Conservation (phyloP, 2,888 invertebrate genomes). For the Branchipolynoe longqiensis region DNA sequence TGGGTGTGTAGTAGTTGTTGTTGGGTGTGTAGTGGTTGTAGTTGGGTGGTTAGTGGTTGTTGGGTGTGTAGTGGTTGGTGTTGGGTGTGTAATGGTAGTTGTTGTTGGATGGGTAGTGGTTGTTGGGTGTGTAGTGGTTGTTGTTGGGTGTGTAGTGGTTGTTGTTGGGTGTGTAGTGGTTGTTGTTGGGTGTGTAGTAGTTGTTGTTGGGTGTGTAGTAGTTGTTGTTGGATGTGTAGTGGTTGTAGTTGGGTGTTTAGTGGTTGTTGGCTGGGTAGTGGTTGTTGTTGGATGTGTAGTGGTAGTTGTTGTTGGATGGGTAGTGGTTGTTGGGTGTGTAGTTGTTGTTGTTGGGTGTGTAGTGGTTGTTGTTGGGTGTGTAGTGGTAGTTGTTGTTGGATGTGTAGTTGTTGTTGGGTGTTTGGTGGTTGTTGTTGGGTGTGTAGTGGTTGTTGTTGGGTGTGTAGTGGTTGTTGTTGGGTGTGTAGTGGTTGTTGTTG, state of each 20-base stretch:
- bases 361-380: neutral
- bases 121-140: neutral
- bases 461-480: neutral
- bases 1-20: neutral
- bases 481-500: neutral
- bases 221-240: neutral
- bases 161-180: neutral
- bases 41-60: neutral
- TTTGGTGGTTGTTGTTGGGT: neutral
- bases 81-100: neutral
- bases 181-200: neutral
- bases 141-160: neutral
- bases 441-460: slow-evolving; percentile 11
- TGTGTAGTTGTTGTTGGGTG: neutral
- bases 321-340: neutral
- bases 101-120: neutral
- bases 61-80: neutral
- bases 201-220: neutral
- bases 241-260: neutral
- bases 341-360: neutral
- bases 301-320: neutral
- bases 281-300: neutral
- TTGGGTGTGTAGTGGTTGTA: neutral
- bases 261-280: neutral
- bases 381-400: neutral